phyloP scores from a whole-genome alignment of 2,113 vertebrate species.

The Paradoxurus hermaphroditus region DNA sequence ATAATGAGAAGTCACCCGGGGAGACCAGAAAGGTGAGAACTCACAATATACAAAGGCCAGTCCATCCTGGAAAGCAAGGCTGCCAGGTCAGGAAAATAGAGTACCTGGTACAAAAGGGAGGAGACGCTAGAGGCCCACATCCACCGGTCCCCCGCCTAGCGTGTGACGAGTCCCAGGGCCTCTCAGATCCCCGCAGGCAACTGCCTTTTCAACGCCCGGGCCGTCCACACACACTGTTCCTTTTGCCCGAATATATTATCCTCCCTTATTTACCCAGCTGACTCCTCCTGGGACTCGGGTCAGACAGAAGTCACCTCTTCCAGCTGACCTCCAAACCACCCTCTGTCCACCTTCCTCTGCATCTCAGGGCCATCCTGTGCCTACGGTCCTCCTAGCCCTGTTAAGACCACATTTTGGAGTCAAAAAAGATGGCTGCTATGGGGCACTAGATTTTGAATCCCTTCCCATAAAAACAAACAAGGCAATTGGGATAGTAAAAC shows the following conservation, averaged over 20 bases:
- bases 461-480: background rate
- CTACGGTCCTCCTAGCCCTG: background rate
- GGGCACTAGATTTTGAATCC: background rate
- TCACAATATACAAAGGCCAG: background rate
- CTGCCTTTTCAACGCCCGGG: accelerated
- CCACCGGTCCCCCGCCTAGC: background rate
- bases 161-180: background rate
- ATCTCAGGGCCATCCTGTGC: background rate
- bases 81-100: background rate
- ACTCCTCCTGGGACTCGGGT: background rate
- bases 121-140: accelerated
- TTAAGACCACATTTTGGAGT: background rate
- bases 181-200: accelerated
- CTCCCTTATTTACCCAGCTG: too few relatives aligned
- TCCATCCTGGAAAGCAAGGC: background rate
- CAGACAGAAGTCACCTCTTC: background rate
- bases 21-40: conserved; percentile 36
- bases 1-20: conserved; percentile 71
- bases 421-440: background rate
- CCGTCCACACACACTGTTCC: background rate
- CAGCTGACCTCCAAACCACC: background rate
- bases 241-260: background rate
- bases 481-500: background rate
- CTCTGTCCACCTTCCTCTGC: background rate
- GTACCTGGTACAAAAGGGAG: background rate